Evolutionary conservation across 2,888 invertebrate species (phyloP).

Genomic region (Metallyticus violacea): DNA sequence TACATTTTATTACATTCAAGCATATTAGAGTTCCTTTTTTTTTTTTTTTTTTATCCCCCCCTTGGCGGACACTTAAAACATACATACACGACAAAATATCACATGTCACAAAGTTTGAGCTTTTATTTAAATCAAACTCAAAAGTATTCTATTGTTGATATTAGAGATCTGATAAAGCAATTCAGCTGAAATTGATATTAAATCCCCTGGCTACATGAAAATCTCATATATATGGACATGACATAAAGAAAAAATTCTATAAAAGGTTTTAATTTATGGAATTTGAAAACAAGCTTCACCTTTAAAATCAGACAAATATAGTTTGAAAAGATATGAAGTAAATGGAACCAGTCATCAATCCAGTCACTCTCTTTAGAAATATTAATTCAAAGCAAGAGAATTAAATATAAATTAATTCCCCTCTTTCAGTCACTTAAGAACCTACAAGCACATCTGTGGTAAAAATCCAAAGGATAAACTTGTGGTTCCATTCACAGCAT

Average conservation of each 20-base stretch:
- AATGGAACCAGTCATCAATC: neutral
- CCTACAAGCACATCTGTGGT: neutral
- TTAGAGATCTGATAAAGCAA: neutral
- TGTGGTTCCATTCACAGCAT: slow-evolving; percentile 12
- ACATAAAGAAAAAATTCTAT: neutral
- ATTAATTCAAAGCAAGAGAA: neutral
- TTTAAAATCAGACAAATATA: neutral
- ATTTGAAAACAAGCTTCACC: neutral
- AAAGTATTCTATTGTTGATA: neutral
- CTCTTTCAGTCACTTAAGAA: neutral
- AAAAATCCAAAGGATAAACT: neutral
- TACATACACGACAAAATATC: slow-evolving; percentile 32
- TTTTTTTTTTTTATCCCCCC: too few species aligned
- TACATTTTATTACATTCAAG: slow-evolving; percentile 15
- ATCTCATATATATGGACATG: neutral
- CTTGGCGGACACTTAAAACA: slow-evolving; percentile 20
- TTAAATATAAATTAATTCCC: neutral
- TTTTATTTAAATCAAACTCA: slow-evolving; percentile 27
- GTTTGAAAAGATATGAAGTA: neutral
- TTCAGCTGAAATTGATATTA: neutral
- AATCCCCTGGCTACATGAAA: neutral
- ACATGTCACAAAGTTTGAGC: slow-evolving; percentile 36
- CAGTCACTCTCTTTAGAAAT: neutral
- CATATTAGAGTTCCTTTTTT: neutral
- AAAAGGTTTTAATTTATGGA: neutral